Evolutionary conservation across 2,888 invertebrate genomes (phyloP), one percentile per base, ranked within the genome.

Genomic region (Argyra leucocephala): DNA sequence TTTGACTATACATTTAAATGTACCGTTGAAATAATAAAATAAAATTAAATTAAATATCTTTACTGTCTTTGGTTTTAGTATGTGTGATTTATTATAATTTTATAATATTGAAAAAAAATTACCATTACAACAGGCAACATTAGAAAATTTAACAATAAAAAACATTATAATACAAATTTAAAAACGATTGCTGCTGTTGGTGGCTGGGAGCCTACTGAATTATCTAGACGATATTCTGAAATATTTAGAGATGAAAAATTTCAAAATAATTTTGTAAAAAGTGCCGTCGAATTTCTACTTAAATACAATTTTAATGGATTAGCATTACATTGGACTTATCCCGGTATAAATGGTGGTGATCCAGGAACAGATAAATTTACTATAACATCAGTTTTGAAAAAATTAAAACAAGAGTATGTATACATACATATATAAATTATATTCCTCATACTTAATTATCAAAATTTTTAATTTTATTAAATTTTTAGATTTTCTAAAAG

Each of bases 241-340:
- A 61, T 61, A 21, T 24, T 26, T 6, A 26, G 18, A 3, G 48
- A 48, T 60, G 60, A 63, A 58, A 12, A 22, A 21, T 18, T 22
- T 48, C 65, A 63, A 15, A 9, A 12, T 48, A 57, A 3, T 59
- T 63, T 63, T 61, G 58, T 65, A 23, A 62, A 57, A 22, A 22
- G 61, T 65, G 65, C 68, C 70, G 2, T 75, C 88, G 88, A 82
- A 70, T 89, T 88, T 74, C 82, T 91, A 78, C 79, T 85, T 61
- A 82, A 85, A 72, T 90, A 89, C 74, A 78, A 83, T 23, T 90
- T 90, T 70, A 89, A 90, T 69, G 90, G 90, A 0, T 84, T 90
- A 72, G 90, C 90, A 73, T 80, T 90, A 69, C 90, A 90, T 73
- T 90, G 91, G 91, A 90, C 91, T 77, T 91, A 90, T 74, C 90